These are phyloP conservation scores for Gymnogyps californianus DNA, from an alignment of 2,113 vertebrate genomes.

Conservation along the genomic window DNA sequence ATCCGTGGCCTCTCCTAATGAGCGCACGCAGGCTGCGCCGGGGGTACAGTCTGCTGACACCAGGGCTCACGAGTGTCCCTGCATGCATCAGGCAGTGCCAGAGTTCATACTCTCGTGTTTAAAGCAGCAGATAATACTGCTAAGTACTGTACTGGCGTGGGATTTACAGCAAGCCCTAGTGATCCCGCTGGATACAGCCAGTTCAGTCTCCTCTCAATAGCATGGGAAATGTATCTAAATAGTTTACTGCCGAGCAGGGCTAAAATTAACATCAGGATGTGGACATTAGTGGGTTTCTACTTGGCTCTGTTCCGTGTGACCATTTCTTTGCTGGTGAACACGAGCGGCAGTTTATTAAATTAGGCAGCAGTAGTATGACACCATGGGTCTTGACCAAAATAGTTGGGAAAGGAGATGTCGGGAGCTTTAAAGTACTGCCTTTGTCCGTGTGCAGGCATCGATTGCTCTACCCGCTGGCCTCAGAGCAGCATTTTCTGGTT, in stretches of 20 bases:
- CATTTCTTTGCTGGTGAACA: neutral
- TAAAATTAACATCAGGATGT: neutral
- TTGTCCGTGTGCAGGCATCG: neutral
- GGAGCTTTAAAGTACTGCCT: neutral
- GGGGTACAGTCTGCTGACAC: neutral
- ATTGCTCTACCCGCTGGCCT: neutral
- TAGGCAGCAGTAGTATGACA: neutral
- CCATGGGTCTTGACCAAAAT: neutral
- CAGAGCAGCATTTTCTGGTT: neutral
- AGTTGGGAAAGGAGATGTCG: neutral
- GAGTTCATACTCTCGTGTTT: neutral
- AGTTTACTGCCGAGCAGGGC: neutral
- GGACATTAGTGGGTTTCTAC: neutral
- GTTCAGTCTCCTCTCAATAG: neutral
- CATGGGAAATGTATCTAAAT: neutral
- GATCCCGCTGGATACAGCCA: neutral
- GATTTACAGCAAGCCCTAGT: neutral
- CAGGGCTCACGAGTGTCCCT: neutral
- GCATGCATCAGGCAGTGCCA: neutral
- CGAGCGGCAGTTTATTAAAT: rapidly evolving
- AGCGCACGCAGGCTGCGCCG: neutral
- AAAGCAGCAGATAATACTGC: neutral
- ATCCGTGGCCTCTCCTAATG: neutral
- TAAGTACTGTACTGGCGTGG: neutral
- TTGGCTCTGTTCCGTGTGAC: neutral